These are phyloP conservation scores for Graptemys geographica DNA, from an alignment of 2,797 vertebrate species.

Conservation along the genomic window DNA sequence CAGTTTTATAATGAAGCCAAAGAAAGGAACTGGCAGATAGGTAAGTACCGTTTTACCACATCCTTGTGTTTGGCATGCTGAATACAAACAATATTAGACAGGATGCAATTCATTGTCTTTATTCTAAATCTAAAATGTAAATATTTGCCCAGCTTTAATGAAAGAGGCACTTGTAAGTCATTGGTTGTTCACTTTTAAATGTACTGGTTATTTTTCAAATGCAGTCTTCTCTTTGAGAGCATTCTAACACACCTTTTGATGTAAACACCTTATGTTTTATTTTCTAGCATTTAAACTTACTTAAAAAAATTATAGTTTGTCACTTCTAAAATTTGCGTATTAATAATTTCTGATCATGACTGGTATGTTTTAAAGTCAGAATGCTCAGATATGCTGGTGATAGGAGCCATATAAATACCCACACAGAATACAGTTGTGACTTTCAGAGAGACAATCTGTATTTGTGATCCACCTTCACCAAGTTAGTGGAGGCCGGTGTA, in stretches of 20 bases:
- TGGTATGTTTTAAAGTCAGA: not conserved
- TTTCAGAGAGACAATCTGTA: not conserved
- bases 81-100: not conserved
- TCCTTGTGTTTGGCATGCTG: not conserved
- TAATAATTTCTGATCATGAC: not conserved
- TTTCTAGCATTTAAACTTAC: not conserved
- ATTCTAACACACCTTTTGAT: not conserved
- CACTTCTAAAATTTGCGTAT: not conserved
- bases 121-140: not conserved
- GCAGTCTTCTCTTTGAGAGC: not conserved
- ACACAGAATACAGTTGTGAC: not conserved
- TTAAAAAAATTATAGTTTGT: not conserved
- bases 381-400: not conserved
- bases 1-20: slow-evolving; percentile 98
- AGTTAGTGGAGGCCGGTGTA: not conserved
- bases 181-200: not conserved
- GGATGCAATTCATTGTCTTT: not conserved
- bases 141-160: not conserved
- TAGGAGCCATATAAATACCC: not conserved
- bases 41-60: slow-evolving; percentile 75
- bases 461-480: not conserved
- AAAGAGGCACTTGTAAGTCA: not conserved
- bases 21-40: slow-evolving; percentile 97
- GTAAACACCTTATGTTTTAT: not conserved
- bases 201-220: not conserved